Base-by-base conservation (phyloP, 2,113 vertebrate genomes). In the Ptilorrhoa leucosticta region DNA sequence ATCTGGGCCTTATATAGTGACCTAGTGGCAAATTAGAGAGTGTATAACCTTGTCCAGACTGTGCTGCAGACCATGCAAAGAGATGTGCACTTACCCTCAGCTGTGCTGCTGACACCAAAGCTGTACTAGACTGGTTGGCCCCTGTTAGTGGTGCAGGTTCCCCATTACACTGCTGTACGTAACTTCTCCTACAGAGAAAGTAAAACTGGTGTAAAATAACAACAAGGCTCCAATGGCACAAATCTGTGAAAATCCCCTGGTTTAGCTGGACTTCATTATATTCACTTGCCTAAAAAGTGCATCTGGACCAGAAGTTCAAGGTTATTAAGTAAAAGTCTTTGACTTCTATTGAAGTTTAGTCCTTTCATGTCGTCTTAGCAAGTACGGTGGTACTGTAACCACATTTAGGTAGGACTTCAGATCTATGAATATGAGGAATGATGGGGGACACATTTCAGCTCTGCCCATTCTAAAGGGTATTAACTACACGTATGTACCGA, bases 151-250 rank as follows among this genome's bases (percentile, higher is more conserved):
- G 15, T 2, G 14, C 22, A 14, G 13, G 28, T 35, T 88, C 40
- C 26, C 21, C 28, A 4, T 45, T 14, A 14, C 0, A 0, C 31
- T 87, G 26, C 53, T 54, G 11, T 17, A 14, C 27, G 23, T 58
- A 64, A 82, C 31, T 56, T 56, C 56, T 75, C 15, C 66, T 82
- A 17, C 15, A 71, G 44, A 93, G 26, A 48, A 47, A 53, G 15
- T 75, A 53, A 56, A 94, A 93, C 13, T 5, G 4, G 14, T 57
- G 15, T 21, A 45, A 71, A 54, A 53, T 66, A 68, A 40, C 30
- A 83, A 9, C 31, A n/a, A 33, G 19, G 22, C 7, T 51, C 8
- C 18, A 69, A 4, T 42, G n/a, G 26, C 39, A 40, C 48, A 80
- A 50, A 66, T 54, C 27, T 37, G 3, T 44, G 71, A 56, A 84